phyloP scores from a whole-genome alignment of 2,888 invertebrate genomes.

The Isoperla grammatica region DNA sequence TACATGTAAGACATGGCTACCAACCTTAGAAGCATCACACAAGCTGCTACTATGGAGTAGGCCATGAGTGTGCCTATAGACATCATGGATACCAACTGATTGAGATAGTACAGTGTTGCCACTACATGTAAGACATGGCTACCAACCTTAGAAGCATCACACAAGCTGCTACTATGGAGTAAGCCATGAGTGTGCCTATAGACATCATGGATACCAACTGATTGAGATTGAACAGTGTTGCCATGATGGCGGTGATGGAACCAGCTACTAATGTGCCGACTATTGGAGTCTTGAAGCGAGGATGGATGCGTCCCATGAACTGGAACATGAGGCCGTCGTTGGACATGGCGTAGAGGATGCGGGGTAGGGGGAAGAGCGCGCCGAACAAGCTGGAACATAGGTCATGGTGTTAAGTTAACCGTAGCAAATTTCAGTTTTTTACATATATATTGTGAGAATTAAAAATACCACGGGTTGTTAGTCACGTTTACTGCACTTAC shows the following conservation, averaged over 20 bases:
- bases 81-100: no score
- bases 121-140: no score
- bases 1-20: no score
- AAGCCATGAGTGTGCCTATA: constrained; percentile 83
- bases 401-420: background rate
- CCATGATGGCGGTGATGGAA: constrained; percentile 64
- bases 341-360: constrained; percentile 47
- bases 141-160: constrained; percentile 75
- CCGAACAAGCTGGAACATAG: constrained; percentile 40
- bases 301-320: constrained; percentile 42
- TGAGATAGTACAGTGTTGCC: no score
- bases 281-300: constrained; percentile 43
- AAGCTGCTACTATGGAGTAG: no score
- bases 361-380: constrained; percentile 43
- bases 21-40: no score
- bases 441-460: no score
- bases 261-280: constrained; percentile 40
- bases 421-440: no score
- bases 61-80: no score
- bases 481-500: no score
- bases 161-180: constrained; percentile 87
- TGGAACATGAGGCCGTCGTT: constrained; percentile 46
- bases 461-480: no score
- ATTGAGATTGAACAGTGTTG: constrained; percentile 77
- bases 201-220: constrained; percentile 96